Evolutionary conservation across 2,888 invertebrate species (phyloP).

Genomic region (Caradrina kadenii): DNA sequence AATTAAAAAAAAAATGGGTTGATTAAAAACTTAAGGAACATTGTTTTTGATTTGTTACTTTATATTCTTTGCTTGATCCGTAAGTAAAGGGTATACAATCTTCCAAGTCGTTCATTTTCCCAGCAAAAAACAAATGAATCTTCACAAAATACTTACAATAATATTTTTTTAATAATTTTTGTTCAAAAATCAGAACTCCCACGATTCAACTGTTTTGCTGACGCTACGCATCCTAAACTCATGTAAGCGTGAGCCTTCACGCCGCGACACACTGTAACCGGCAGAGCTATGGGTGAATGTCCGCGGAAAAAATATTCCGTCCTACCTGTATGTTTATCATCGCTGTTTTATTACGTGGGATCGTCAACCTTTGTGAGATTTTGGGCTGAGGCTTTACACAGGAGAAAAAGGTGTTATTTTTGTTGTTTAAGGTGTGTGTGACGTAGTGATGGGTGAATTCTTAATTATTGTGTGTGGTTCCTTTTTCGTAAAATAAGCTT

Average conservation of each 20-base stretch:
- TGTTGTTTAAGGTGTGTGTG: neutral
- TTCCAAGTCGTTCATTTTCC: no score
- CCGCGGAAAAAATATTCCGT: conserved; percentile 45
- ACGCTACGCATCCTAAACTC: conserved; percentile 64
- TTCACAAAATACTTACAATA: neutral
- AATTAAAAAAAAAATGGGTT: no score
- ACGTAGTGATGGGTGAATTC: neutral
- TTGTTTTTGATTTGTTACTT: no score
- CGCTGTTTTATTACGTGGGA: conserved; percentile 38
- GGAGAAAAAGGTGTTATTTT: neutral
- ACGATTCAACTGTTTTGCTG: conserved; percentile 42
- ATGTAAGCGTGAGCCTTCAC: conserved; percentile 65
- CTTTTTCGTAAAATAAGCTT: no score
- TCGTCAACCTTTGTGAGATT: conserved; percentile 29
- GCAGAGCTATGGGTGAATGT: conserved; percentile 43
- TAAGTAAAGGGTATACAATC: no score
- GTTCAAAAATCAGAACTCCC: conserved; percentile 17
- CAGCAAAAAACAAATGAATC: no score
- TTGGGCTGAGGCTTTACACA: neutral
- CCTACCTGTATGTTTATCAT: conserved; percentile 14
- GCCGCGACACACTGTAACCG: conserved; percentile 53
- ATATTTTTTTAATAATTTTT: neutral
- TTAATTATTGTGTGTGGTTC: no score
- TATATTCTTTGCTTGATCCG: no score
- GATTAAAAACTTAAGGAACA: no score